phyloP scores from a whole-genome alignment of 2,888 invertebrate genomes.

The Caenorhabditis macrosperma region DNA sequence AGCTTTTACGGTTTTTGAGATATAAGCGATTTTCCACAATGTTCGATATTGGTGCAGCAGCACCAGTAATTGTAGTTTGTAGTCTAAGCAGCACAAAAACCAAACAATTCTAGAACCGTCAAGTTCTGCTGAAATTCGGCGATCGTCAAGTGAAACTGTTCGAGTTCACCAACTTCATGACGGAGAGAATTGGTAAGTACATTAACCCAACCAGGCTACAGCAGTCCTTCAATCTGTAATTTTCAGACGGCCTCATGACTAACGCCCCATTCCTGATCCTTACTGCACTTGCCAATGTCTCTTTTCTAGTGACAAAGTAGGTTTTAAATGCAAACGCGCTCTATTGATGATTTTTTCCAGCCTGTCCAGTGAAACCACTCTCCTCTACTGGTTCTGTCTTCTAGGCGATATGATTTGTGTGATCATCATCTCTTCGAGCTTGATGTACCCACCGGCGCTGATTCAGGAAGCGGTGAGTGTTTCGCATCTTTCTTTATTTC shows the following conservation, averaged over 20 bases:
- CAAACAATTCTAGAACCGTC: background rate
- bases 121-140: background rate
- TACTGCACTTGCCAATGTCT: background rate
- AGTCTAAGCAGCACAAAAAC: too few species aligned
- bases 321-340: conserved; percentile 5
- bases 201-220: too few species aligned
- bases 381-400: conserved; percentile 20
- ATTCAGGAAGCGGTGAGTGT: conserved; percentile 27
- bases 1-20: too few species aligned
- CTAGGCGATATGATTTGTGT: background rate
- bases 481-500: background rate
- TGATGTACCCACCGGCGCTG: conserved; percentile 40
- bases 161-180: conserved; percentile 23
- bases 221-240: too few species aligned
- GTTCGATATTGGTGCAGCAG: too few species aligned
- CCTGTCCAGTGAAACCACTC: background rate
- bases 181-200: conserved; percentile 12
- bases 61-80: too few species aligned
- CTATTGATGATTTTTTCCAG: conserved; percentile 3
- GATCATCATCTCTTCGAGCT: conserved; percentile 7
- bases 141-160: conserved; percentile 25
- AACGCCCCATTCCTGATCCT: conserved; percentile 18
- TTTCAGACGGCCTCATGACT: conserved; percentile 22
- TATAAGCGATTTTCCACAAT: too few species aligned
- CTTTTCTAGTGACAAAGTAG: conserved; percentile 13